phyloP scores from a whole-genome alignment of 2,113 vertebrate species.

The Platysternon megacephalum region DNA sequence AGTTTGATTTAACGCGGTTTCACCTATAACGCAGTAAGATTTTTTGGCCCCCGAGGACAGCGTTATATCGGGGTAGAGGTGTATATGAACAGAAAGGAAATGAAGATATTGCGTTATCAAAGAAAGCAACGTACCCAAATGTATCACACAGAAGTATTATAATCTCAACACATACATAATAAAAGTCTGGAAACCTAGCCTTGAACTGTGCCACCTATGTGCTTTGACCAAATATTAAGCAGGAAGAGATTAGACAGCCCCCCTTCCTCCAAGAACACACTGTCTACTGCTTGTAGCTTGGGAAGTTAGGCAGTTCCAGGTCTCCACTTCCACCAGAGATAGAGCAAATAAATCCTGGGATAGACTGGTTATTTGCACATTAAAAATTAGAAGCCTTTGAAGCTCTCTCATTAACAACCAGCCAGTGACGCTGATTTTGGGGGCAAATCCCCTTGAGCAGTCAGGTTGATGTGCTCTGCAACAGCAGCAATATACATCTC shows the following conservation, averaged over 20 bases:
- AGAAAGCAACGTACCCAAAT: rapidly evolving
- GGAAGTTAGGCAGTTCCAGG: rapidly evolving
- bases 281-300: rapidly evolving
- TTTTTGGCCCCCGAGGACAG: no score
- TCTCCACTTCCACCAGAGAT: rapidly evolving
- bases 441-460: not conserved
- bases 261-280: rapidly evolving
- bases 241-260: not conserved
- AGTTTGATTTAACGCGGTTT: no score
- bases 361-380: rapidly evolving
- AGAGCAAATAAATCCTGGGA: not conserved
- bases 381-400: rapidly evolving
- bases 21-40: no score
- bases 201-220: not conserved
- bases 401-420: not conserved
- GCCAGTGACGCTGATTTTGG: rapidly evolving
- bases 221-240: not conserved
- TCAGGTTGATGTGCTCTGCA: not conserved
- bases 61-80: no score
- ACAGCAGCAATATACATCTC: rapidly evolving
- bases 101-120: rapidly evolving
- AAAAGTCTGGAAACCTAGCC: rapidly evolving
- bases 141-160: rapidly evolving
- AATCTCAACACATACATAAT: rapidly evolving
- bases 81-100: not conserved